These are phyloP conservation scores for Kryphioiulus occultus DNA, from an alignment of 2,888 invertebrate species.

Conservation along the genomic window DNA sequence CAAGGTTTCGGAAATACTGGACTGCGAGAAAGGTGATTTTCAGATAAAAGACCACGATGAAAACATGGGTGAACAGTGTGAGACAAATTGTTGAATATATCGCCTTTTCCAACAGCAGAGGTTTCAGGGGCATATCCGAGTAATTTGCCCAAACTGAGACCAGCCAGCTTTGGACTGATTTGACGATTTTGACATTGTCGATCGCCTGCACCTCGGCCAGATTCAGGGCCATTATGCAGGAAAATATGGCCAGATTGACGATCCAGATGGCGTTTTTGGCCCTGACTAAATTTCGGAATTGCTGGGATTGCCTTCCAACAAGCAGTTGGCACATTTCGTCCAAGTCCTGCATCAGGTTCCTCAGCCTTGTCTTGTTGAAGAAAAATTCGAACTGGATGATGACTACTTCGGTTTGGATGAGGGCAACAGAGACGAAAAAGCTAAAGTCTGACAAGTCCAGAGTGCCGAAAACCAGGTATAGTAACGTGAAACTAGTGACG, in stretches of 20 bases:
- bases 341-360: background rate
- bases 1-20: background rate
- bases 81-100: background rate
- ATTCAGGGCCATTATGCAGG: background rate
- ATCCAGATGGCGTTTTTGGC: background rate
- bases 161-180: background rate
- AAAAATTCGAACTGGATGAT: background rate
- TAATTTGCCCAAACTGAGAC: background rate
- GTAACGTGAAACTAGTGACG: background rate
- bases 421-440: background rate
- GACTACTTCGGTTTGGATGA: background rate
- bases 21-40: background rate
- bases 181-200: background rate
- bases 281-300: background rate
- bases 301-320: background rate
- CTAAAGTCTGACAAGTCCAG: background rate
- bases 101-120: background rate
- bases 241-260: background rate
- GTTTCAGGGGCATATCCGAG: background rate
- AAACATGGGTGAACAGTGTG: background rate
- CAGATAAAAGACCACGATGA: background rate
- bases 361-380: background rate
- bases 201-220: background rate
- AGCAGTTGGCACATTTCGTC: background rate
- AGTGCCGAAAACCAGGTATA: background rate